Evolutionary conservation across 2,888 invertebrate genomes (phyloP), one percentile per base, ranked within the genome.

Genomic region (Cactoblastis cactorum): DNA sequence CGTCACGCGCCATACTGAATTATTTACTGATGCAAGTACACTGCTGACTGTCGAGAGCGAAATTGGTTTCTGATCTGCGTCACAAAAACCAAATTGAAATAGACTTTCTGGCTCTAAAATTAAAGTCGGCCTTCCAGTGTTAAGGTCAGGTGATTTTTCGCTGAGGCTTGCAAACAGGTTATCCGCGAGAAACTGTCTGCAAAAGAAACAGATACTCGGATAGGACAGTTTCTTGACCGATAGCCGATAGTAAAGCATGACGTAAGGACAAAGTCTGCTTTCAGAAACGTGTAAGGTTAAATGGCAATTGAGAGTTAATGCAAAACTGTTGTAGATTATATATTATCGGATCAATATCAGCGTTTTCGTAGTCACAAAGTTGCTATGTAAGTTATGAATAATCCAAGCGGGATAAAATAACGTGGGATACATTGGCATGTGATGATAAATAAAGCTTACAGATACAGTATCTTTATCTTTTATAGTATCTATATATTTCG

Each of bases 1-100:
- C 69, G 77, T 78, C 83, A 79, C 80, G 82, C 84, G 84, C 75
- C 69, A 57, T 71, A 87, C 87, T 87, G 79, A 84, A 81, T 84
- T 80, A 83, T 81, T 49, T 80, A 70, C 73, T 68, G 63, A 71
- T 61, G 68, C 71, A 62, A 71, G 65, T 68, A 75, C 74, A 63
- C 74, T 71, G 71, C 67, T 69, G 67, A 67, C 75, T 67, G 76
- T 75, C 60, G 81, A 84, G 83, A 85, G 83, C 84, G 85, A 85
- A 87, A 85, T 85, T 82, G 71, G 71, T 78, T 83, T 83, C 72
- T 67, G 73, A 78, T 71, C 73, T 57, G 58, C 65, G 51, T 18
- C 45, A 15, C 39, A 43, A 49, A 57, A 61, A 59, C 57, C 57
- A 56, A 59, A 61, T 60, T 50, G 78, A 69, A 74, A 58, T 71